Base-by-base conservation (phyloP, 1,140 invertebrate species). In the Battus philenor region DNA sequence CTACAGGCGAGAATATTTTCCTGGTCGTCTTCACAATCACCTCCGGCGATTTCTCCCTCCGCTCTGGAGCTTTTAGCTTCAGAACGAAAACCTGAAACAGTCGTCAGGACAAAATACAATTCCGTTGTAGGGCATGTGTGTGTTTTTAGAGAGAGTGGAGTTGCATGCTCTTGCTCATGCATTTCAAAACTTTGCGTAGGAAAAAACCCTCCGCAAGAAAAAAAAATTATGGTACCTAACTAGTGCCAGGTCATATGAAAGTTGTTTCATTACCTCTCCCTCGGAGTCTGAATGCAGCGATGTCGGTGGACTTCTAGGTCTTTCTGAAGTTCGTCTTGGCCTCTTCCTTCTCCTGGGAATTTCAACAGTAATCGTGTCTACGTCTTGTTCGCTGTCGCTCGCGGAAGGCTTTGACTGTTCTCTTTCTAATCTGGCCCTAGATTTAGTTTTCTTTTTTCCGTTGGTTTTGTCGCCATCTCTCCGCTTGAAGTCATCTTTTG, bases 21-120 rank as follows among this genome's bases (percentile, higher is more conserved):
- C 92, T 86, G 33, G 91, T 93, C 0, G 93, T 94, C 65, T 92
- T 93, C 0, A 94, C 90, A 44, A 93, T 92, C 4, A 93, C 87
- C 68, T 89, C 89, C 36, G 80, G 85, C n/a, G 58, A 75, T 6
- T 63, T 54, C 16, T 82, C 68, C 5, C 65, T 55, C n/a, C 53
- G 57, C 22, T 78, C 75, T 17, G 74, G 57, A 30, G 86, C 63
- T 68, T 82, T 79, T 12, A 86, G 49, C 65, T 86, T 86, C 1
- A 87, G 55, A 5, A 84, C 77, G 32, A 77, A 86, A 0, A 86
- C 68, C 72, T 86, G 55, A n/a, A n/a, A n/a, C n/a, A n/a, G n/a
- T n/a, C n/a, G n/a, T n/a, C n/a, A n/a, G n/a, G n/a, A n/a, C n/a
- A n/a, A n/a, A n/a, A n/a, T n/a, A n/a, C n/a, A n/a, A n/a, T n/a